A percentile compares a stretch with the other conserved stretches of the same genome.
phyloP scores from a whole-genome alignment of 2,888 invertebrate genomes.

The Dryomyza anilis region DNA sequence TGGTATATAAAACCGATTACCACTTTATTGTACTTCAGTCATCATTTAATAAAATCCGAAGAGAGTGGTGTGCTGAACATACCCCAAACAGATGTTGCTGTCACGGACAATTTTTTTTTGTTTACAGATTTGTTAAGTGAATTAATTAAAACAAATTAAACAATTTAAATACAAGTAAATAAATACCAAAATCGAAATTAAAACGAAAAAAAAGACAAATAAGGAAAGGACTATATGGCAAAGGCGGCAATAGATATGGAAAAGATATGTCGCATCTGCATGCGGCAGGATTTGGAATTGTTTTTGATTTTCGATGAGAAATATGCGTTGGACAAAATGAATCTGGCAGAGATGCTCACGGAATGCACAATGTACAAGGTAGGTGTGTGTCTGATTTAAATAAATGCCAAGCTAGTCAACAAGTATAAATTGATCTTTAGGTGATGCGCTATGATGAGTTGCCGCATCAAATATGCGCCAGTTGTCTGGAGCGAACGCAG shows the following conservation, averaged over 20 bases:
- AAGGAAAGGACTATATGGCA: background rate
- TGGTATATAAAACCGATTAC: too few species aligned
- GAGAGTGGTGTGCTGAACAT: background rate
- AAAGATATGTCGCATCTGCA: constrained; percentile 56
- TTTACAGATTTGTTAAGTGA: background rate
- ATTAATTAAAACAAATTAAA: too few species aligned
- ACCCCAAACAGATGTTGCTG: background rate
- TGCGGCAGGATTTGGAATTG: constrained; percentile 45
- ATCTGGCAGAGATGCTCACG: constrained; percentile 51
- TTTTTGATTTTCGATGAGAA: constrained; percentile 51
- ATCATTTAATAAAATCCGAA: too few species aligned
- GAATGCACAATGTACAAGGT: constrained; percentile 52
- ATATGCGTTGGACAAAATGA: constrained; percentile 42
- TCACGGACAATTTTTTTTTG: background rate
- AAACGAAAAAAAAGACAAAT: background rate
- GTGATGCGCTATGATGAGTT: constrained; percentile 60
- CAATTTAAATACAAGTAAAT: background rate
- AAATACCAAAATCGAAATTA: background rate
- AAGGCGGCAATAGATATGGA: constrained; percentile 41
- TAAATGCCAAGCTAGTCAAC: background rate
- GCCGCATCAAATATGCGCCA: constrained; percentile 56
- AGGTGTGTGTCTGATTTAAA: background rate
- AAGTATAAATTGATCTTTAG: constrained; percentile 38
- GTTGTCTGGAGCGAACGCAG: constrained; percentile 51
- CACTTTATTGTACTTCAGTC: too few species aligned